Percentiles rank a stretch among this genome's conserved stretches.
phyloP scores from a whole-genome alignment of 2,888 invertebrate species.

The Epinotia demarniana region DNA sequence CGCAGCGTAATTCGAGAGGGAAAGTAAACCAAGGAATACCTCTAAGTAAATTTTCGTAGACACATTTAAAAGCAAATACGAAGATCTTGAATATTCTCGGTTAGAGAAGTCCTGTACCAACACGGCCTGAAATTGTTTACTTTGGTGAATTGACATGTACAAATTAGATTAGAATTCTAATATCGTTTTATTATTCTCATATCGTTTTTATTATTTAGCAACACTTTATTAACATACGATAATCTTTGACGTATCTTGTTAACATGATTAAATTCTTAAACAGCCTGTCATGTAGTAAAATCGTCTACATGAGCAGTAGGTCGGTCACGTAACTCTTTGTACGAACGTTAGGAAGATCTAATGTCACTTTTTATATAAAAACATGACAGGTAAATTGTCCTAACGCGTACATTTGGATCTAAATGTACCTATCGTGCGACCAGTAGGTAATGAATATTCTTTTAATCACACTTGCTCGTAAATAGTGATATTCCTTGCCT shows the following conservation, averaged over 20 bases:
- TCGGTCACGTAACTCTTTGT: too few species aligned
- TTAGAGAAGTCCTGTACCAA: conserved; percentile 7
- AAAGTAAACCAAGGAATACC: conserved; percentile 5
- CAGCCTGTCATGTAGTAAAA: too few species aligned
- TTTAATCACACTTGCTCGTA: too few species aligned
- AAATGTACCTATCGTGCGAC: too few species aligned
- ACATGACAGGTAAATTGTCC: too few species aligned
- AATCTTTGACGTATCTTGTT: background rate
- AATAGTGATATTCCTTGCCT: too few species aligned
- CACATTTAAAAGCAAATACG: conserved; percentile 7
- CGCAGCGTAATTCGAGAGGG: conserved; percentile 1
- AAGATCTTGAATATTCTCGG: conserved; percentile 3
- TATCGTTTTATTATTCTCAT: background rate
- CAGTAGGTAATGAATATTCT: too few species aligned
- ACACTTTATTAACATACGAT: background rate
- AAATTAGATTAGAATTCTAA: conserved; percentile 12
- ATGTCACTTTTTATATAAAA: too few species aligned
- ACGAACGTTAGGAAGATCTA: too few species aligned
- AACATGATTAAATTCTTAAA: too few species aligned
- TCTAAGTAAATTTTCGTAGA: conserved; percentile 4
- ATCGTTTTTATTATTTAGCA: background rate
- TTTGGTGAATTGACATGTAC: conserved; percentile 1
- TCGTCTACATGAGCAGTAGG: too few species aligned
- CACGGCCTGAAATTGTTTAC: conserved; percentile 29
- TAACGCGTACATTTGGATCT: too few species aligned